Evolutionary conservation across 2,888 invertebrate species (phyloP), one percentile per base, ranked within the genome.

Genomic region (Elgonia sp.): DNA sequence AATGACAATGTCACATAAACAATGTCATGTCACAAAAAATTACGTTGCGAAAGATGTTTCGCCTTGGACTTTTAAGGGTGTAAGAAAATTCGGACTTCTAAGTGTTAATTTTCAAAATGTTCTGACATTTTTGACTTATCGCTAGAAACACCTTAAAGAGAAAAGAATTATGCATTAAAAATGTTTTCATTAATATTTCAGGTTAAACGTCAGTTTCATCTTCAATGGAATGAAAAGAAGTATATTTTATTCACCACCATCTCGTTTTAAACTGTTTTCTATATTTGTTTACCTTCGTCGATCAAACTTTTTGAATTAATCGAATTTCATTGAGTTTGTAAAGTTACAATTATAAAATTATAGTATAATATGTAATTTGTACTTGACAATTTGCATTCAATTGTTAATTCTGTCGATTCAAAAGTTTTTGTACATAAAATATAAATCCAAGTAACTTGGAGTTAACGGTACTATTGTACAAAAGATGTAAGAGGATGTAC

Each of bases 401-500:
- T 57, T 79, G 67, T 57, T 21, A 57, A 69, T 37, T 57, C 29
- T 18, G 62, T n/a, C 37, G 53, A 80, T 80, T 53, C 20, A 50
- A 80, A 80, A 50, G 60, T 79, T 46, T 79, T 60, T 57, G 42
- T 62, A 69, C 42, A 40, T 73, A 55, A 72, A 55, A 67, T 37
- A 83, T 57, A 83, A 75, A 84, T 76, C 39, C 12, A 62, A 84
- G 55, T 65, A 81, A 81, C 55, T 70, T 70, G 18, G 18, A 69
- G 60, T 81, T 20, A 60, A 72, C 53, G 50, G n/a, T 72, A 65
- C 37, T 18, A 50, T 8, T 70, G 75, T 70, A 84, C 69, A 69
- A 76, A 84, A 84, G 83, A 70, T 76, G 62, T 84, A 70, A 60
- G 69, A 76, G 69, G 50, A 76, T 70, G 60, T 76, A 69, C 50